Percentiles rank a stretch among this genome's conserved stretches.
phyloP scores from a whole-genome alignment of 2,797 vertebrate genomes.

The Premnoplex brunnescens region DNA sequence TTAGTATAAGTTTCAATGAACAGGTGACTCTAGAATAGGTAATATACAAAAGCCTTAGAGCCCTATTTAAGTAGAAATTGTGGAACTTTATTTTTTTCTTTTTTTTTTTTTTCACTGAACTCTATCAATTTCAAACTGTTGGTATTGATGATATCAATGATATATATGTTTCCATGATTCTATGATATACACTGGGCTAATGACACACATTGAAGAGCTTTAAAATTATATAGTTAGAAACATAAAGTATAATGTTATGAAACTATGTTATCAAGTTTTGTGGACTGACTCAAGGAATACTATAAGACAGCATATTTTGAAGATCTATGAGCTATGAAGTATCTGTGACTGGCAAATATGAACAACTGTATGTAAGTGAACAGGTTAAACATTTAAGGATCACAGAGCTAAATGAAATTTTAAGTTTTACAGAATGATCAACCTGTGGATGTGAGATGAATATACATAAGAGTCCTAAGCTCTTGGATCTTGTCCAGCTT shows the following conservation, averaged over 20 bases:
- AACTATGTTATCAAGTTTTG: background rate
- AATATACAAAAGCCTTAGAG: background rate
- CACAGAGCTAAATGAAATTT: background rate
- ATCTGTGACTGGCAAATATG: background rate
- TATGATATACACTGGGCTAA: background rate
- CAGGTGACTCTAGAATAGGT: background rate
- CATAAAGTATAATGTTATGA: background rate
- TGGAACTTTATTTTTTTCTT: background rate
- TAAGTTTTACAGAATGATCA: background rate
- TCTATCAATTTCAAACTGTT: background rate
- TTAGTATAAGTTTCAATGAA: background rate
- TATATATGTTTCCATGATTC: background rate
- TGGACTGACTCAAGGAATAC: background rate
- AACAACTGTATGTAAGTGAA: background rate
- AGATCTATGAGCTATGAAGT: background rate
- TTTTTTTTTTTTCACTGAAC: background rate
- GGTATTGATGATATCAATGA: background rate
- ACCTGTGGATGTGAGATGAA: background rate
- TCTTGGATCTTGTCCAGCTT: background rate
- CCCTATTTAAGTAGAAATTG: fast-evolving
- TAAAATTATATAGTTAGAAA: background rate
- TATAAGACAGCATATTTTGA: background rate
- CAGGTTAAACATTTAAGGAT: background rate
- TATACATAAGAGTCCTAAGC: background rate
- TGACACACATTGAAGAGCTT: background rate